Conservation (phyloP, 2,113 vertebrate species). For the Albula glossodonta region DNA sequence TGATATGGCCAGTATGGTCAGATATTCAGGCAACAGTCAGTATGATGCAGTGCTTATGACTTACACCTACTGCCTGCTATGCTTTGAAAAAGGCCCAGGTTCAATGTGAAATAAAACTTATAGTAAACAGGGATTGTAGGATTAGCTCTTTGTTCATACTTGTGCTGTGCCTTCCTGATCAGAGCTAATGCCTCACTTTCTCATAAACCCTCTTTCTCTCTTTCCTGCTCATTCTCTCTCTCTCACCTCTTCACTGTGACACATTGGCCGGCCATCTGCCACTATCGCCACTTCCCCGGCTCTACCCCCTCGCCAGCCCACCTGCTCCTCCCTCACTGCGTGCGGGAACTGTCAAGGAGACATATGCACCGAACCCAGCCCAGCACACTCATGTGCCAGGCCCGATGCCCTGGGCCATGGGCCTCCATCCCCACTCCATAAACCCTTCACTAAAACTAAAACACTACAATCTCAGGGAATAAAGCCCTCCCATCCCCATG, state of each 20-base stretch:
- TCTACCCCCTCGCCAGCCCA: conserved; percentile 12
- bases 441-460: neutral
- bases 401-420: neutral
- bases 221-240: neutral
- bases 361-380: neutral
- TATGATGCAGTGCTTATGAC: neutral
- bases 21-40: neutral
- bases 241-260: conserved; percentile 23
- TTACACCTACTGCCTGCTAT: neutral
- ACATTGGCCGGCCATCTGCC: conserved; percentile 34
- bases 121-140: neutral
- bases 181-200: neutral
- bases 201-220: too few relatives aligned
- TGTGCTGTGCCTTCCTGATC: neutral
- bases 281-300: neutral
- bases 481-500: too few relatives aligned
- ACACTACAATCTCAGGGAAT: too few relatives aligned
- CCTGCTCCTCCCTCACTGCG: conserved; percentile 21
- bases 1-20: neutral
- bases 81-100: neutral
- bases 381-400: neutral
- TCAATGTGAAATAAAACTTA: neutral
- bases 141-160: neutral
- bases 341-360: neutral
- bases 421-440: neutral